A percentile compares a stretch with the other conserved stretches of the same genome.
Evolutionary conservation across 1,140 invertebrate genomes (phyloP).

Genomic region (Mercenaria mercenaria): DNA sequence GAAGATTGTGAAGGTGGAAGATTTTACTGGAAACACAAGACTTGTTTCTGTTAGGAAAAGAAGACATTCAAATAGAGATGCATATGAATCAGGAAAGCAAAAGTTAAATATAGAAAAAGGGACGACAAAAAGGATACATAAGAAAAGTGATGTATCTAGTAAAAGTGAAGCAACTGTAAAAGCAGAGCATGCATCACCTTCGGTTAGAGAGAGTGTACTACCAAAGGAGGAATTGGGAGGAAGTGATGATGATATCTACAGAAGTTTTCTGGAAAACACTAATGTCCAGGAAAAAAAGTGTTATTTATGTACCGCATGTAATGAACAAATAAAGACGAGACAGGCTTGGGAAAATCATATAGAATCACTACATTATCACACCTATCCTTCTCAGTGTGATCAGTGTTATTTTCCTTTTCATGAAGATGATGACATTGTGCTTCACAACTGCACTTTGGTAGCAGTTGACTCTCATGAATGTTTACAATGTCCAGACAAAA

Average conservation of each 20-base stretch:
- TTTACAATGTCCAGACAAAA: background rate
- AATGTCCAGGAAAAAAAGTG: background rate
- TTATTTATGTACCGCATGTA: background rate
- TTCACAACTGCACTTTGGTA: background rate
- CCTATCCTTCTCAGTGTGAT: background rate
- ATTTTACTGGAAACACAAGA: no score
- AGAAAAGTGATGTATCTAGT: background rate
- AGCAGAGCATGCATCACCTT: background rate
- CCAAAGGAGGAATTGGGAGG: no score
- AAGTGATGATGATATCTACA: background rate
- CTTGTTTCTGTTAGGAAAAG: no score
- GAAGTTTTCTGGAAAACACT: background rate
- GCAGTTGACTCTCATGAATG: background rate
- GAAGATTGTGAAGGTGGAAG: no score
- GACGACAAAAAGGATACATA: background rate
- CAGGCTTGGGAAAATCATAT: background rate
- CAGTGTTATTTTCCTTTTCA: background rate
- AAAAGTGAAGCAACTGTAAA: background rate
- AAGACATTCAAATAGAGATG: no score
- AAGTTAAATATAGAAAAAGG: no score
- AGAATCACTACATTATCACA: background rate
- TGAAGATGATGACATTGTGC: background rate
- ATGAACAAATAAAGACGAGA: background rate
- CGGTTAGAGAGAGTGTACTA: background rate
- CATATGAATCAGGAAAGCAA: no score